Base-by-base conservation (phyloP, 2,113 vertebrate genomes). In the Jaculus jaculus region DNA sequence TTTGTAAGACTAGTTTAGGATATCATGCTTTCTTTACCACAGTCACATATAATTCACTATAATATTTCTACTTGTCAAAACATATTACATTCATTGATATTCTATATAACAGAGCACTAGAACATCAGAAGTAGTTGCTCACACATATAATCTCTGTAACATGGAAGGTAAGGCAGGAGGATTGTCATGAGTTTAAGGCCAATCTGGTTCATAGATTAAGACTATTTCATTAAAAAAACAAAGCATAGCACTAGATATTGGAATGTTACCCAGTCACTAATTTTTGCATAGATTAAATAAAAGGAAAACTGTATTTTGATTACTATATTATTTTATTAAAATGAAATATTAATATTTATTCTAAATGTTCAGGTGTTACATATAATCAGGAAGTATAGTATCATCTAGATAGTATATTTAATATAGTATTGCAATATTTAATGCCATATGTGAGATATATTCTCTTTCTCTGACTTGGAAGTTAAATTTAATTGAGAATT, bases 401-500 rank as follows among this genome's bases (percentile, higher is more conserved):
- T 60, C 87, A 79, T 71, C 3, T 71, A 28, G 4, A 61, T 51
- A 10, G 63, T 28, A 12, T 75, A 84, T 51, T 93, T 95, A 68
- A 73, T 83, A 5, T n/a, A 12, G 34, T 68, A 34, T 30, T 77
- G 5, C n/a, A 73, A 24, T 23, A 69, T 42, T 71, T 77, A 81
- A 11, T 39, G 5, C 90, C 79, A 32, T 71, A 80, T 39, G 16
- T 13, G 7, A 47, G 24, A 51, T 90, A n/a, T 75, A 37, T 16
- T 68, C 32, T n/a, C 9, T 58, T 85, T 81, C 24, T 74, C 51
- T 61, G 69, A 28, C 30, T 74, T 86, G 10, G 23, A 87, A 92
- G 61, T 79, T 90, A 69, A 93, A 42, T 18, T 54, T 84, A 65
- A 90, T 10, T 73, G 23, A 87, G 54, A 78, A 69, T 68, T 73